Base-by-base conservation (phyloP, 2,888 invertebrate species). In the Orthosia cruda region DNA sequence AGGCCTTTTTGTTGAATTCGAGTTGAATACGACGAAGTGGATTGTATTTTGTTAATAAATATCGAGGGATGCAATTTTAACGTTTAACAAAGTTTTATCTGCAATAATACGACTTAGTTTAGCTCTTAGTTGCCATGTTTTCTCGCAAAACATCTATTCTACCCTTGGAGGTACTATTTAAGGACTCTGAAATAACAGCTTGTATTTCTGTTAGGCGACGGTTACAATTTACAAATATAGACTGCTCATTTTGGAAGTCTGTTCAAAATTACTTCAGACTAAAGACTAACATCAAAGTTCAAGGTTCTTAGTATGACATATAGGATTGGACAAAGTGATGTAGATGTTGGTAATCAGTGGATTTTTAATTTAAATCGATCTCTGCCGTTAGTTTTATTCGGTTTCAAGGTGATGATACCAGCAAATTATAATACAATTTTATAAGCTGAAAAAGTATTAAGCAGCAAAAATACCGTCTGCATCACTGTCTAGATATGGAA, bases 101-200 rank as follows among this genome's bases (percentile, higher is more conserved):
- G 16, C 16, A 79, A 83, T 80, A 74, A 81, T 57, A 72, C 69
- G 18, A 61, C 52, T 61, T 69, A 81, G 74, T 86, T 83, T 84
- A 83, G 82, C 88, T 87, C 83, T 89, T 80, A 77, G 89, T 89
- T 86, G 85, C 68, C 88, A 91, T 89, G 90, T 92, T 92, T 91
- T 90, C 89, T 90, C 85, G 88, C 87, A 89, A 90, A 92, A 92
- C 91, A 91, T 88, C 89, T 90, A 90, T 87, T 79, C 85, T 87
- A 47, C 63, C 72, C 65, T 64, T 57, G 18, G 49, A 70, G 75
- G 64, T 26, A 61, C 70, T 62, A 57, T 68, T 73, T 71, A 61
- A 70, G 75, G 62, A 55, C 81, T 63, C n/a, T 68, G 50, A 55
- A 83, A 76, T 66, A 81, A 70, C 82, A 81, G 47, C n/a, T 23